Evolutionary conservation across 2,113 vertebrate genomes (phyloP).

Genomic region (Penelope pileata): DNA sequence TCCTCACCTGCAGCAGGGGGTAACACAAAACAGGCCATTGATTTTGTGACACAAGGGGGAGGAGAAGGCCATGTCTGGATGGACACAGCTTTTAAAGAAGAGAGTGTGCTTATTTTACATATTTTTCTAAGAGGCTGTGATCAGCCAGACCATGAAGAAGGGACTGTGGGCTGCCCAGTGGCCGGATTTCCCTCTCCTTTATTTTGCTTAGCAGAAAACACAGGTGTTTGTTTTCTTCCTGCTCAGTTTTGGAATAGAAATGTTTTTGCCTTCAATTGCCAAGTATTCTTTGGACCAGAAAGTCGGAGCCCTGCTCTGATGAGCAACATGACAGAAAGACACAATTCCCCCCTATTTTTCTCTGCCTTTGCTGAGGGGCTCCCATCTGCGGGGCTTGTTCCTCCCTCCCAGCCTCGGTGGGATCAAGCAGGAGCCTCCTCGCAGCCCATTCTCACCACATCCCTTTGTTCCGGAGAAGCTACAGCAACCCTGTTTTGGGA

Average conservation of each 20-base stretch:
- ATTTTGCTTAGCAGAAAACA: not conserved
- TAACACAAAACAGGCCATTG: not conserved
- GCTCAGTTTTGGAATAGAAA: constrained; percentile 4
- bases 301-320: not conserved
- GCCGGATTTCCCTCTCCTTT: not conserved
- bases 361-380: constrained; percentile 18
- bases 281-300: not conserved
- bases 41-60: not conserved
- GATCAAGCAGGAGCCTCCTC: constrained; percentile 11
- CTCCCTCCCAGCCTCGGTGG: not conserved
- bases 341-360: not conserved
- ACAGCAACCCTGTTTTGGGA: constrained; percentile 38
- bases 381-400: not conserved
- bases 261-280: constrained; percentile 6
- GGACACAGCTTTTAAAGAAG: not conserved
- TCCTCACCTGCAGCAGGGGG: not conserved
- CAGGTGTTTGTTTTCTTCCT: not conserved
- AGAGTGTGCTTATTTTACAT: not conserved
- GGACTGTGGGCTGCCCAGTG: not conserved
- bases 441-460: constrained; percentile 18
- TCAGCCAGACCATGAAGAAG: not conserved
- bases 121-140: not conserved
- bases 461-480: constrained; percentile 40
- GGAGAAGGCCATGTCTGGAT: not conserved
- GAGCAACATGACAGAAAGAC: constrained; percentile 13